Evolutionary conservation across 2,888 invertebrate genomes (phyloP).

Genomic region (Oligia strigilis): DNA sequence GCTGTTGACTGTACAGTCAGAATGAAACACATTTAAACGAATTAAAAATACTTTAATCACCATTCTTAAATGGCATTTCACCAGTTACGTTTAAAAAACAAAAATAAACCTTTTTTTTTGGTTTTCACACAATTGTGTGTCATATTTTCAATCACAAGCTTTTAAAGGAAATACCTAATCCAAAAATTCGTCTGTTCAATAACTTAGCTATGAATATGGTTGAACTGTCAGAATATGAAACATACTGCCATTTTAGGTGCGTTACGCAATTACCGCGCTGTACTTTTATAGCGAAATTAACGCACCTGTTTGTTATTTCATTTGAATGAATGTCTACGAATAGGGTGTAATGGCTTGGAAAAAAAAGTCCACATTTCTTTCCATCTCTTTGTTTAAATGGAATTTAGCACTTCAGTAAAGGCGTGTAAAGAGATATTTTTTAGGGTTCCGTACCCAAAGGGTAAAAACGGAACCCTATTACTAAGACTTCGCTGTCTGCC

Average conservation of each 20-base stretch:
- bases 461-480: too few relatives aligned
- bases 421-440: not conserved
- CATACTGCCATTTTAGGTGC: not conserved
- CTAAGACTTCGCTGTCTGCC: too few relatives aligned
- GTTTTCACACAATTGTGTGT: not conserved
- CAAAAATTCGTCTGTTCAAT: not conserved
- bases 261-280: not conserved
- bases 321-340: conserved; percentile 22
- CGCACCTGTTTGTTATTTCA: conserved; percentile 31
- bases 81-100: too few relatives aligned
- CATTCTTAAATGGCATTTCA: not conserved
- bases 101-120: too few relatives aligned
- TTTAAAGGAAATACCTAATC: not conserved
- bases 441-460: too few relatives aligned
- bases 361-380: conserved; percentile 11
- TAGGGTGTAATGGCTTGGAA: conserved; percentile 27
- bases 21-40: too few relatives aligned
- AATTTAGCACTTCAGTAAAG: conserved; percentile 14
- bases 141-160: not conserved
- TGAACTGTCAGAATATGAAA: not conserved
- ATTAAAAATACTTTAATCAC: too few relatives aligned
- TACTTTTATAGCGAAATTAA: conserved; percentile 7
- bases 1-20: too few relatives aligned
- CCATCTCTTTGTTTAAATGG: conserved; percentile 28
- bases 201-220: not conserved